Evolutionary conservation across 2,797 vertebrate species (phyloP), one percentile per base, ranked within the genome.

Genomic region (Linurgus olivaceus): DNA sequence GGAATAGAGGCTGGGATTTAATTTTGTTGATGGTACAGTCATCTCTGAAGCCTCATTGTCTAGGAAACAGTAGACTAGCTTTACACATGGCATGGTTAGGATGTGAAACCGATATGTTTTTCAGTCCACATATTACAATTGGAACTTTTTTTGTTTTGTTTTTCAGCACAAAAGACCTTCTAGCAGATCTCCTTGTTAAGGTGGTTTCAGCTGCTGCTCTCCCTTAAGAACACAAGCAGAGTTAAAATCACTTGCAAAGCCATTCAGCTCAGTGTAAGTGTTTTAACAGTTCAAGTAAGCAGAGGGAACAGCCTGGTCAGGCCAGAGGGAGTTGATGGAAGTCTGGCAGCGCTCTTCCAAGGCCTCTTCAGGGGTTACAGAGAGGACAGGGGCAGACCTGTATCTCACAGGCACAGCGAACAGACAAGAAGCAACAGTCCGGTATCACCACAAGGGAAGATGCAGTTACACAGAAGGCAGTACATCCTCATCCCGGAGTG

Each of bases 1-100:
- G 48, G 70, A 90, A 65, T 21, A 29, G 82, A 91, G 72, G 44
- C 40, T 82, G 44, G 85, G 75, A 91, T 95, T 94, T 77, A 77
- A 91, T 95, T 93, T 93, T 29, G 38, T 81, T 44, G 59, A 38
- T 61, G 70, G 25, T 29, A 70, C 68, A 72, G 40, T 52, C 57
- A 37, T 83, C 38, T 52, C 87, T 37, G 70, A 91, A 94, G 88
- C 26, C 68, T 80, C 82, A 77, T 59, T 94, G 86, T 82, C 68
- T 91, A 85, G 79, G 88, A 88, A 88, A 76, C 31, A 1, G 62
- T 16, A 33, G 47, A 38, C 51, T 81, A 67, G 68, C n/a, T 71
- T 85, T 86, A 67, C 1, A 2, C 13, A 25, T 3, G 40, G 26
- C 11, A 21, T 4, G 8, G 44, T 67, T 73, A 67, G 33, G 35